phyloP scores from a whole-genome alignment of 92 coral and sea anemone species.

The Palythoa caribaeorum region DNA sequence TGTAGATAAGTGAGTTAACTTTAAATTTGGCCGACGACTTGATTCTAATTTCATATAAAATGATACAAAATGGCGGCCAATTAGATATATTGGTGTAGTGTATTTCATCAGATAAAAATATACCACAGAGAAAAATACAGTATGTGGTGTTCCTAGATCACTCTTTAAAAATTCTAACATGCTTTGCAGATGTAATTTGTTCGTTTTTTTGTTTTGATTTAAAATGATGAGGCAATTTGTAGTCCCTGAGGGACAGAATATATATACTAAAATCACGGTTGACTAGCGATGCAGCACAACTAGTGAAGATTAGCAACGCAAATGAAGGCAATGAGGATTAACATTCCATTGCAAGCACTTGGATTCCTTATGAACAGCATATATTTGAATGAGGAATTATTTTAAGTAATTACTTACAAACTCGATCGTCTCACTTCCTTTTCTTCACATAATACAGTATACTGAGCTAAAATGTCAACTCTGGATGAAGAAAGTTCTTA shows the following conservation, averaged over 20 bases:
- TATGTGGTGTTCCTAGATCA: too few relatives aligned
- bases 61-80: too few relatives aligned
- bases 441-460: background rate
- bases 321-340: background rate
- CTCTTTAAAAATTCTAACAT: too few relatives aligned
- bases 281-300: background rate
- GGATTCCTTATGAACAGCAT: conserved; percentile 41
- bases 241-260: background rate
- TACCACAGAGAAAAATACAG: too few relatives aligned
- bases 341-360: conserved; percentile 38
- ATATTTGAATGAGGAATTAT: conserved; percentile 39
- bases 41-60: too few relatives aligned
- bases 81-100: too few relatives aligned
- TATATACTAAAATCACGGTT: background rate
- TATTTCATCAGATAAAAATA: too few relatives aligned
- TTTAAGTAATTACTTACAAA: background rate
- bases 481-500: background rate
- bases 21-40: too few relatives aligned
- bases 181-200: too few relatives aligned
- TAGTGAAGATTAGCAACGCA: conserved; percentile 18
- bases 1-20: too few relatives aligned
- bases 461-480: background rate
- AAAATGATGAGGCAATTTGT: background rate
- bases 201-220: too few relatives aligned
- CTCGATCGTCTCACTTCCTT: background rate